A percentile compares a stretch with the other conserved stretches of the same genome.
These are phyloP conservation scores for Alviniconcha marisindica DNA, from an alignment of 1,140 invertebrate species.

Conservation along the genomic window DNA sequence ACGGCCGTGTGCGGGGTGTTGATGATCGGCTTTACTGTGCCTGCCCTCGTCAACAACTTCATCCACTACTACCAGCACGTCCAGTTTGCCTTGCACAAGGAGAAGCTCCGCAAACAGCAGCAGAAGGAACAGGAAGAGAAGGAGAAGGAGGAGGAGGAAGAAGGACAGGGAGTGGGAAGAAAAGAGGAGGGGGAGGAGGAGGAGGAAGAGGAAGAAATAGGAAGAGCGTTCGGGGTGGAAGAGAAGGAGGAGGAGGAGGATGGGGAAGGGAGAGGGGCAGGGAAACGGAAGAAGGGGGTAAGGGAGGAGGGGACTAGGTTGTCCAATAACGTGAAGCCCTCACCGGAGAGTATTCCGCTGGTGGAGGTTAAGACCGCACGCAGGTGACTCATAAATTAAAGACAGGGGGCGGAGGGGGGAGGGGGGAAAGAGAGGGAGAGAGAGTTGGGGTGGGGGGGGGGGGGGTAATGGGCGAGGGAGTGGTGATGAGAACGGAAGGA, in stretches of 20 bases:
- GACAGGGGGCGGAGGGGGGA: neutral
- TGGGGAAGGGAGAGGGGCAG: too few relatives aligned
- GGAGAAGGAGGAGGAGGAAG: neutral
- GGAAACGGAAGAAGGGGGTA: neutral
- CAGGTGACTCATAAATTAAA: neutral
- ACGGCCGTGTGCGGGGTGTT: slow-evolving; percentile 99
- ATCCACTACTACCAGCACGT: slow-evolving; percentile 87
- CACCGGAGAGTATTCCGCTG: neutral
- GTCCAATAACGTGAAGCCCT: too few relatives aligned
- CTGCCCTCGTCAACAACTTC: slow-evolving; percentile 72
- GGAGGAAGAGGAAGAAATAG: too few relatives aligned
- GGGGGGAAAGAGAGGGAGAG: neutral
- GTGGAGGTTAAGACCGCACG: neutral
- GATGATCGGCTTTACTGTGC: slow-evolving; percentile 99
- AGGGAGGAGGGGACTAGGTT: neutral
- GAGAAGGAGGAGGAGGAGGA: too few relatives aligned
- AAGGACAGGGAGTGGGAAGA: neutral
- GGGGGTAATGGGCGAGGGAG: neutral
- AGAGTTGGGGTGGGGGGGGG: neutral
- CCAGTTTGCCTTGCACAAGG: slow-evolving; percentile 52
- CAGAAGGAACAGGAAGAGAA: neutral
- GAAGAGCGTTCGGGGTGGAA: too few relatives aligned
- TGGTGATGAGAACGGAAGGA: neutral
- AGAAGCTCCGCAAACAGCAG: slow-evolving; percentile 63
- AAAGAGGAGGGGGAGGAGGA: too few relatives aligned